phyloP scores from a whole-genome alignment of 2,797 vertebrate species.

The Danio aesculapii region DNA sequence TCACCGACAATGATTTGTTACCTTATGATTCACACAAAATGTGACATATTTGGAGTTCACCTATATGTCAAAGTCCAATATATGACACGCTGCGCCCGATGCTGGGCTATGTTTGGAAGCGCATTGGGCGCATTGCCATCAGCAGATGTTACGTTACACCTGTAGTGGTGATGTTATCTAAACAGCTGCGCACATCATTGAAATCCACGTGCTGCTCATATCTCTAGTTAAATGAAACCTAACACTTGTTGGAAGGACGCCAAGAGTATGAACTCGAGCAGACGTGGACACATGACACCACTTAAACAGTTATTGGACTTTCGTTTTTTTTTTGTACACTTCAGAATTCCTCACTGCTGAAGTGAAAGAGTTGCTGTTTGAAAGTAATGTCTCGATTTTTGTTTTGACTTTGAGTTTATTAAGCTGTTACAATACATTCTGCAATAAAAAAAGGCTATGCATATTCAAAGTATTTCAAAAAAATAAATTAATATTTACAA shows the following conservation, averaged over 20 bases:
- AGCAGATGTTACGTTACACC: slow-evolving; percentile 37
- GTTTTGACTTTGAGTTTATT: too few relatives aligned
- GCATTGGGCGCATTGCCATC: slow-evolving; percentile 17
- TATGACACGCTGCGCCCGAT: not conserved
- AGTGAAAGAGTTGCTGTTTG: too few relatives aligned
- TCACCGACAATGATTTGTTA: not conserved
- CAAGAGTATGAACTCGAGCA: not conserved
- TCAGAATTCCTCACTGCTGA: not conserved
- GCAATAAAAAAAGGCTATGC: too few relatives aligned
- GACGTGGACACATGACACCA: not conserved
- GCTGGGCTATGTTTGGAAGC: not conserved
- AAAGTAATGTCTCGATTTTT: too few relatives aligned
- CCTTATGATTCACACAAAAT: not conserved
- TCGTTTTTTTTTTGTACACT: not conserved
- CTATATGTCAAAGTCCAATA: slow-evolving; percentile 31
- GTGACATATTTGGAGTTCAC: slow-evolving; percentile 24
- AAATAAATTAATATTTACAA: too few relatives aligned
- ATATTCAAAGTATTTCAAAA: too few relatives aligned
- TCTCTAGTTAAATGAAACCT: not conserved
- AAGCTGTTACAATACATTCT: too few relatives aligned
- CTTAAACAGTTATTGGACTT: not conserved
- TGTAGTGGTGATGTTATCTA: not conserved
- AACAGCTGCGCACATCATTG: not conserved
- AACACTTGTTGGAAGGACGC: slow-evolving; percentile 11
- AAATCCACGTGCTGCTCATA: not conserved